Evolutionary conservation across 2,888 invertebrate genomes (phyloP).

Genomic region (Lamproptera curius): DNA sequence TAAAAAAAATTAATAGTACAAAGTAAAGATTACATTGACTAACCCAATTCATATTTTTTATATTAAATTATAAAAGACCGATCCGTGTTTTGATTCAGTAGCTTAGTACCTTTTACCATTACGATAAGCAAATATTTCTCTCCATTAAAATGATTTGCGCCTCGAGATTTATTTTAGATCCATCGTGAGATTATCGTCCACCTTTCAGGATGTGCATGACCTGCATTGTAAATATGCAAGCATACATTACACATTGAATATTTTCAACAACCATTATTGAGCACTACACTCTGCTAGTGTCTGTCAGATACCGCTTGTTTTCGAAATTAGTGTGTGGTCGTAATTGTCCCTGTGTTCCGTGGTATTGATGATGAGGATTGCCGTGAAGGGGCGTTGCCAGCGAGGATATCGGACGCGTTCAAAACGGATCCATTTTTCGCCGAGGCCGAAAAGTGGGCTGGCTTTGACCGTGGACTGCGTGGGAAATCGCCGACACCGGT

Average conservation of each 20-base stretch:
- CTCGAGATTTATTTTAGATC: too few relatives aligned
- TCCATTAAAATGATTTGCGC: neutral
- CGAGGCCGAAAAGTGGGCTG: constrained; percentile 72
- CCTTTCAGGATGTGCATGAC: constrained; percentile 54
- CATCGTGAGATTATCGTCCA: constrained; percentile 32
- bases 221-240: constrained; percentile 71
- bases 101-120: constrained; percentile 63
- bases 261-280: constrained; percentile 39
- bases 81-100: constrained; percentile 75
- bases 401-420: constrained; percentile 69
- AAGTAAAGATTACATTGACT: constrained; percentile 50
- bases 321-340: constrained; percentile 7
- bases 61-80: constrained; percentile 75
- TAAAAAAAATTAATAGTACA: constrained; percentile 30
- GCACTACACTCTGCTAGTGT: constrained; percentile 60
- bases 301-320: constrained; percentile 23
- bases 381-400: constrained; percentile 69
- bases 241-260: constrained; percentile 43
- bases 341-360: constrained; percentile 22
- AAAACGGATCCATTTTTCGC: constrained; percentile 73
- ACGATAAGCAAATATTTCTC: constrained; percentile 8
- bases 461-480: constrained; percentile 78
- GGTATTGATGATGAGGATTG: constrained; percentile 68
- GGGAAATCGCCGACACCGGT: constrained; percentile 83
- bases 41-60: constrained; percentile 61